phyloP scores from a whole-genome alignment of 2,888 invertebrate genomes.

The Agonum fuliginosum region DNA sequence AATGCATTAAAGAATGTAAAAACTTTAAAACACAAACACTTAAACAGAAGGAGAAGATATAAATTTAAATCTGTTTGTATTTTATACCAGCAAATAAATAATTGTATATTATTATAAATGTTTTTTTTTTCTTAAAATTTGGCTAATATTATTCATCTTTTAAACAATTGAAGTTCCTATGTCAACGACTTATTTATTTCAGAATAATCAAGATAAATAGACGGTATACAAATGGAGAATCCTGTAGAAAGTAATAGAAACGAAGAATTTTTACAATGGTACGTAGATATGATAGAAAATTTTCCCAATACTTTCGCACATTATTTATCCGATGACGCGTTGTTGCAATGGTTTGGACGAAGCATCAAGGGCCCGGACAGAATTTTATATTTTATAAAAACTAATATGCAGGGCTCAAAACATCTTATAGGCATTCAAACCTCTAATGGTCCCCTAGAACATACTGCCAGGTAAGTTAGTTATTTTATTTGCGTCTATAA shows the following conservation, averaged over 20 bases:
- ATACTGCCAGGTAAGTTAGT: not conserved
- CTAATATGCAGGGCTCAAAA: conserved; percentile 26
- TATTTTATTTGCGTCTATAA: not conserved
- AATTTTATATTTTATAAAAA: conserved; percentile 47
- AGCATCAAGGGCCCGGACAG: conserved; percentile 25
- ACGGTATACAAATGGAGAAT: conserved; percentile 9
- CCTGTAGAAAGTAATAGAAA: not conserved
- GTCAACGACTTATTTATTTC: conserved; percentile 31
- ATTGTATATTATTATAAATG: not conserved
- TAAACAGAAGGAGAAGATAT: not conserved
- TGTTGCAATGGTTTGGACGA: conserved; percentile 48
- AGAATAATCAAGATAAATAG: conserved; percentile 2
- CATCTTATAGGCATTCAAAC: conserved; percentile 22
- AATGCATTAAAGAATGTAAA: not conserved
- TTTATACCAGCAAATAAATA: not conserved
- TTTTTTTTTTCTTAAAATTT: not conserved
- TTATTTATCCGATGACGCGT: conserved; percentile 37
- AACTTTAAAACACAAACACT: not conserved
- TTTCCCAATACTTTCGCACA: conserved; percentile 49
- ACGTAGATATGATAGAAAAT: conserved; percentile 52
- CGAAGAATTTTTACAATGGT: conserved; percentile 43
- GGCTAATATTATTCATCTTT: not conserved
- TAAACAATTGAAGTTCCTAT: not conserved
- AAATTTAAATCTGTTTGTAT: not conserved
- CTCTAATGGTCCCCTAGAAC: not conserved